A percentile compares a stretch with the other conserved stretches of the same genome.
Evolutionary conservation across 2,113 vertebrate genomes (phyloP).

Genomic region (Poeciliopsis turrubarensis): DNA sequence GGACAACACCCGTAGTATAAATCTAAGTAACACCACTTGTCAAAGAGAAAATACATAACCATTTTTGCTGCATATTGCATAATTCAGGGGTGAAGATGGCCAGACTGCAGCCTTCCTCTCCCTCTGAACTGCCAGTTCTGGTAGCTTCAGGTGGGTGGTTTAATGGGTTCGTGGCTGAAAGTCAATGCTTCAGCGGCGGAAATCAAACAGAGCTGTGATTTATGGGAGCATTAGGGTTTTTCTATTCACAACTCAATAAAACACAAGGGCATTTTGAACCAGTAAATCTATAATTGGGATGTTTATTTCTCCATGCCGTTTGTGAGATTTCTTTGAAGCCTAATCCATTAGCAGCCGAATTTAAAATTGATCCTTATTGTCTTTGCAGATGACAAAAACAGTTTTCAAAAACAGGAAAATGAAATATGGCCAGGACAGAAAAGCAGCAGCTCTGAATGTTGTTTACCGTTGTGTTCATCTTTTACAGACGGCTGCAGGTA

Average conservation of each 20-base stretch:
- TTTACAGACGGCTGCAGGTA: slow-evolving; percentile 3
- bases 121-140: background rate
- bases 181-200: slow-evolving; percentile 5
- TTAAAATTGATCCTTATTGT: background rate
- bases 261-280: background rate
- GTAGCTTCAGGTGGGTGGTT: background rate
- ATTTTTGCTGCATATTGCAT: background rate
- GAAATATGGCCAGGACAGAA: background rate
- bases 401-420: background rate
- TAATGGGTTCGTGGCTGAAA: slow-evolving; percentile 4
- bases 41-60: background rate
- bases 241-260: slow-evolving; percentile 7
- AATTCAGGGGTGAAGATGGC: background rate
- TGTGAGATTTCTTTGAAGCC: background rate
- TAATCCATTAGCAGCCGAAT: slow-evolving; percentile 9
- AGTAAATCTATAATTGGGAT: background rate
- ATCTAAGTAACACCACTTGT: background rate
- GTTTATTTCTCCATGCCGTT: background rate
- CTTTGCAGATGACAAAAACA: background rate
- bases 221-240: background rate
- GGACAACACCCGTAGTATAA: background rate
- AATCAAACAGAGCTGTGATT: background rate
- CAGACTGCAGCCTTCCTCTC: background rate
- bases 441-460: slow-evolving; percentile 6
- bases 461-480: slow-evolving; percentile 13